Base-by-base conservation (phyloP, 2,797 vertebrate genomes). In the Betta splendens region DNA sequence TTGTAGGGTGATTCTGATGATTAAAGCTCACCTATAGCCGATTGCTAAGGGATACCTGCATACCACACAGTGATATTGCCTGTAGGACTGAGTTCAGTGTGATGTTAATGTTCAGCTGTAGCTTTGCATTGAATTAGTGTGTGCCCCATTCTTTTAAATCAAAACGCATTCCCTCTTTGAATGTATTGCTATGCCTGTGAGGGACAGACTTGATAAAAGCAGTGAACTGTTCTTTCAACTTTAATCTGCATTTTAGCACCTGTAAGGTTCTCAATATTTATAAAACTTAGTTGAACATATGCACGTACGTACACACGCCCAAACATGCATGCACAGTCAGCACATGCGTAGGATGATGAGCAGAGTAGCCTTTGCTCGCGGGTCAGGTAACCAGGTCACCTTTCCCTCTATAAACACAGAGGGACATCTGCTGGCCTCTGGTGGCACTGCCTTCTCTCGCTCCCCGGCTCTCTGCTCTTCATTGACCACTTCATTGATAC, bases 391-490 rank as follows among this genome's bases (percentile, higher is more conserved):
- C 9, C 38, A 28, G 58, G 50, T 66, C 63, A 81, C 67, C 57
- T 75, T 60, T 58, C 42, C 68, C 84, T 85, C 48, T 70, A 54
- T 84, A 87, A 86, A 91, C 81, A 86, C 88, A 76, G 86, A 86
- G 85, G 77, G 88, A 88, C 91, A 89, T 87, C 89, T 91, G 61
- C 91, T 91, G 88, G 90, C 65, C 69, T 86, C 38, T 35, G 17
- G 64, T 72, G 68, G 88, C 85, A 91, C 79, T 89, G 82, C 75
- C 72, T 84, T 55, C 35, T 36, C 33, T 64, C 23, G 47, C 28
- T 64, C 64, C 71, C 1, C 80, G 61, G 74, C 75, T 55, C 33
- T 76, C 40, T 54, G 60, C 37, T 56, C 38, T 77, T 61, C 43
- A 62, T 44, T 70, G 32, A 46, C 45, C 62, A n/a, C n/a, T n/a